Evolutionary conservation across 2,113 vertebrate genomes (phyloP).

Genomic region (Thamnophis sirtalis): DNA sequence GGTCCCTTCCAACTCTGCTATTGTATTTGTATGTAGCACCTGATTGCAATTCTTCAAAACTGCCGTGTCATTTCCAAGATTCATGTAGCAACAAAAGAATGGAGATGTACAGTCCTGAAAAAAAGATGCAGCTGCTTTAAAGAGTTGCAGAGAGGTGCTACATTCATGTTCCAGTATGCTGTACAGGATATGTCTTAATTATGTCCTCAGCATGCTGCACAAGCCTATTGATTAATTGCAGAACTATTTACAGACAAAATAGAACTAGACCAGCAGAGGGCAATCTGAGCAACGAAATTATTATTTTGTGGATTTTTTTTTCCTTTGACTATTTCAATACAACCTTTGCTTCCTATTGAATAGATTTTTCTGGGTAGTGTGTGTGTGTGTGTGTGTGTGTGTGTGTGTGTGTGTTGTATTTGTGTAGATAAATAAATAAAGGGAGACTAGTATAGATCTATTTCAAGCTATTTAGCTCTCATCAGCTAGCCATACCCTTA

Average conservation of each 20-base stretch:
- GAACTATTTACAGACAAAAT: not conserved
- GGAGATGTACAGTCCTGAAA: not conserved
- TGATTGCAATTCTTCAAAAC: not conserved
- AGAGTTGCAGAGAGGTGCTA: not conserved
- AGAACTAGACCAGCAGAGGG: slow-evolving; percentile 32
- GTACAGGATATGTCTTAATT: not conserved
- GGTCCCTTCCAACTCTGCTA: no score
- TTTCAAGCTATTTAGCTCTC: no score
- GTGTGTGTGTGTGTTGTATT: no score
- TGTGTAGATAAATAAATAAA: no score
- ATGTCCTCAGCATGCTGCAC: not conserved
- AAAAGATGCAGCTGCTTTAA: not conserved
- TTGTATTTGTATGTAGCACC: not conserved
- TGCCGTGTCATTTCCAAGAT: not conserved
- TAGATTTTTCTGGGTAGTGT: not conserved
- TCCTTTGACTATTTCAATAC: not conserved
- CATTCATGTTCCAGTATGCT: not conserved
- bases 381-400: no score
- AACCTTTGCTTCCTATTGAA: not conserved
- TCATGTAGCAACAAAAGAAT: not conserved
- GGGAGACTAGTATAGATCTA: no score
- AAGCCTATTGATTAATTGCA: not conserved
- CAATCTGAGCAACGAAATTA: not conserved
- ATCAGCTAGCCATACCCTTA: no score
- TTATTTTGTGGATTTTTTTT: not conserved